Conservation (phyloP, 2,888 invertebrate genomes). For the Pachymerium ferrugineum region DNA sequence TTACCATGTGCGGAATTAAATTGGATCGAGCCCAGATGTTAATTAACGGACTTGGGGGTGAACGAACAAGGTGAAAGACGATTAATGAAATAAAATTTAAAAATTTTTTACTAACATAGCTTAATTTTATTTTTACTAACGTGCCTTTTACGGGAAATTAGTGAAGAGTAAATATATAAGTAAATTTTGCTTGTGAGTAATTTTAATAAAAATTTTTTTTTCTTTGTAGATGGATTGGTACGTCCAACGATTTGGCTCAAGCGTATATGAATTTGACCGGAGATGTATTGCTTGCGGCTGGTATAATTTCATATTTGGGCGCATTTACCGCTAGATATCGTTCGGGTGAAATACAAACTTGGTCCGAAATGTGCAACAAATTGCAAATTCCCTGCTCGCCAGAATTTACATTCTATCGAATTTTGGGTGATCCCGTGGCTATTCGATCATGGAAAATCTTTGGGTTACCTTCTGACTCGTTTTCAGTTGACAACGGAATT, state of each 20-base stretch:
- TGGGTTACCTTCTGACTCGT: conserved; percentile 50
- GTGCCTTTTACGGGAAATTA: background rate
- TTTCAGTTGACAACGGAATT: conserved; percentile 51
- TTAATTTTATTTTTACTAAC: background rate
- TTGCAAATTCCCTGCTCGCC: conserved; percentile 68
- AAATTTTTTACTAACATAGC: background rate
- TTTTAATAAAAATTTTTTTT: background rate
- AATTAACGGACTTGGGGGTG: conserved; percentile 49
- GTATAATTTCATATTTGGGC: conserved; percentile 81
- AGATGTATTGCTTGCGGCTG: conserved; percentile 81
- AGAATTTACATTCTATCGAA: conserved; percentile 62
- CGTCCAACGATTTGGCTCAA: conserved; percentile 66
- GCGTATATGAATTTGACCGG: conserved; percentile 78
- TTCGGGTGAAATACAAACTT: conserved; percentile 61
- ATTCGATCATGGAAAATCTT: conserved; percentile 51
- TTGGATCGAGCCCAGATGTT: conserved; percentile 49
- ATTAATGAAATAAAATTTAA: background rate
- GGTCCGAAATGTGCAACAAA: conserved; percentile 65
- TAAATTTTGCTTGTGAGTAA: too few relatives aligned
- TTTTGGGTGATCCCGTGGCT: conserved; percentile 48
- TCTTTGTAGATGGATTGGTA: conserved; percentile 63
- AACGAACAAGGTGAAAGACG: conserved; percentile 44
- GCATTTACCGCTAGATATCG: conserved; percentile 68
- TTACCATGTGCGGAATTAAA: conserved; percentile 47
- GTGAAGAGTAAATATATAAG: background rate